A percentile compares a stretch with the other conserved stretches of the same genome.
These are phyloP conservation scores for Strongylocentrotus purpuratus DNA, from an alignment of 35 echinoderm and acorn worm species.

Conservation along the genomic window DNA sequence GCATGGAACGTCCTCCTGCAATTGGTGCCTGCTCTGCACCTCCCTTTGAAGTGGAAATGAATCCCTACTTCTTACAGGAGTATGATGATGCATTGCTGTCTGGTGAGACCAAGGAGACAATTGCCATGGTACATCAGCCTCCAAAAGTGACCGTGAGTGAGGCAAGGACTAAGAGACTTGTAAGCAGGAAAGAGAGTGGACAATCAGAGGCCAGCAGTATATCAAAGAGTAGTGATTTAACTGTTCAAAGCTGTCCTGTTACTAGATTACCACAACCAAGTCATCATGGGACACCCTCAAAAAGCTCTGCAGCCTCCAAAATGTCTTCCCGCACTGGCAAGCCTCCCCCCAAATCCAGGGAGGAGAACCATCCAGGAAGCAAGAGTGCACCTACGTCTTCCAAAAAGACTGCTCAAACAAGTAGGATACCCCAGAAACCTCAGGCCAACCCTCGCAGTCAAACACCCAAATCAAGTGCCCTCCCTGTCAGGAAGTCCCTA, in stretches of 20 bases:
- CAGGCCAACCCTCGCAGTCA: slow-evolving; percentile 32
- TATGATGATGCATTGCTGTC: slow-evolving; percentile 73
- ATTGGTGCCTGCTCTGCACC: slow-evolving; percentile 94
- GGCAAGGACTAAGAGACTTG: slow-evolving; percentile 21
- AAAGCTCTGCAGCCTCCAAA: slow-evolving; percentile 50
- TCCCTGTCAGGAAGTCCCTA: slow-evolving; percentile 73
- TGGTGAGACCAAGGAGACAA: slow-evolving; percentile 13
- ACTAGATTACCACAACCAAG: slow-evolving; percentile 14
- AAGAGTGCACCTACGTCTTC: slow-evolving; percentile 78
- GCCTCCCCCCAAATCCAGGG: slow-evolving; percentile 34
- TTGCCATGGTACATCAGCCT: slow-evolving; percentile 46
- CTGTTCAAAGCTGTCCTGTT: slow-evolving; percentile 42
- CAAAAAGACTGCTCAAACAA: slow-evolving; percentile 68
- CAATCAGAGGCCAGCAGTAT: slow-evolving; percentile 52
- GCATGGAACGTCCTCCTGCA: slow-evolving; percentile 77
- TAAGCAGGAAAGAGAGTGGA: slow-evolving; percentile 27
- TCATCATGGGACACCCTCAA: slow-evolving; percentile 44
- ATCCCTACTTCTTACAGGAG: slow-evolving; percentile 93
- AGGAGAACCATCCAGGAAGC: slow-evolving; percentile 66
- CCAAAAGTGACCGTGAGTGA: slow-evolving; percentile 13
- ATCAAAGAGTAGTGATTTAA: slow-evolving; percentile 47
- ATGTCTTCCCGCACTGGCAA: slow-evolving; percentile 61
- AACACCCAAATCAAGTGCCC: slow-evolving; percentile 67
- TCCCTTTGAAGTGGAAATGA: slow-evolving; percentile 93
- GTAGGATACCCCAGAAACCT: slow-evolving; percentile 78